These are phyloP conservation scores for Rhyzopertha dominica DNA, from an alignment of 1,140 invertebrate genomes.

Conservation along the genomic window DNA sequence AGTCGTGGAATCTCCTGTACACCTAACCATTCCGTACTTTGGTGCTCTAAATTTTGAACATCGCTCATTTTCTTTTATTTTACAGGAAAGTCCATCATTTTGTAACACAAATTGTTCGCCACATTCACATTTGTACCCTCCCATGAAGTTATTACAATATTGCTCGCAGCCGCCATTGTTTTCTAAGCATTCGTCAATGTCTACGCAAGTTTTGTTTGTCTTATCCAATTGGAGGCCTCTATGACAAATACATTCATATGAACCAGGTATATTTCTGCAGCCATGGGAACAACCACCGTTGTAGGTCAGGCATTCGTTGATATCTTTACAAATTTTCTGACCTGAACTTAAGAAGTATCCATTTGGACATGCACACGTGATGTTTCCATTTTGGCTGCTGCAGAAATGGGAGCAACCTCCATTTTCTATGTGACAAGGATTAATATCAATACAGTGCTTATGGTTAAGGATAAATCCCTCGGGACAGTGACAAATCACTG, in stretches of 20 bases:
- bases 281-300: slow-evolving; percentile 64
- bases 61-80: slow-evolving; percentile 9
- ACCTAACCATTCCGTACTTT: slow-evolving; percentile 23
- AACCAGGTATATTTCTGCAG: slow-evolving; percentile 64
- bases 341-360: slow-evolving; percentile 49
- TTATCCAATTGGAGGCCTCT: slow-evolving; percentile 45
- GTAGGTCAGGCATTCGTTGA: slow-evolving; percentile 61
- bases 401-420: slow-evolving; percentile 64
- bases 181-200: slow-evolving; percentile 58
- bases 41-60: slow-evolving; percentile 23
- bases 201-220: slow-evolving; percentile 50
- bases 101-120: slow-evolving; percentile 41
- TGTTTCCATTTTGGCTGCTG: slow-evolving; percentile 34
- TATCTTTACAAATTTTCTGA: slow-evolving; percentile 51
- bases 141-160: slow-evolving; percentile 48
- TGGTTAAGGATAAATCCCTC: slow-evolving; percentile 25
- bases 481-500: slow-evolving; percentile 47
- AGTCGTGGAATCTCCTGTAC: slow-evolving; percentile 10
- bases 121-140: slow-evolving; percentile 48
- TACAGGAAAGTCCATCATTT: slow-evolving; percentile 23
- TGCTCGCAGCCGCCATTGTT: slow-evolving; percentile 53
- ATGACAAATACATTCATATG: slow-evolving; percentile 54
- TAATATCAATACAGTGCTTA: slow-evolving; percentile 26
- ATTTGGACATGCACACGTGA: slow-evolving; percentile 54
- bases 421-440: slow-evolving; percentile 46